A percentile compares a stretch with the other conserved stretches of the same genome.
Conservation (phyloP, 2,888 invertebrate species). For the Philopedon plagiatum region DNA sequence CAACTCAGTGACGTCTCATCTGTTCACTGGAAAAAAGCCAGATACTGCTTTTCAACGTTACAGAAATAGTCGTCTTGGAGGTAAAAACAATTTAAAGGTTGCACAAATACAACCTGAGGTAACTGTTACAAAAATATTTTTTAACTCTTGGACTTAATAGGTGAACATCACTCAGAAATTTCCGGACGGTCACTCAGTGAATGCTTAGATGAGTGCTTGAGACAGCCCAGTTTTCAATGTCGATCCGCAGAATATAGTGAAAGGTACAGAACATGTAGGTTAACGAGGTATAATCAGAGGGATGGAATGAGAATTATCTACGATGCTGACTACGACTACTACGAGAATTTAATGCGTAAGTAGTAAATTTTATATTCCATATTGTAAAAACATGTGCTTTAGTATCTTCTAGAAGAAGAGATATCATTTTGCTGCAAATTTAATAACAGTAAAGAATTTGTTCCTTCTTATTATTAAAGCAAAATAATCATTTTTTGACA, state of each 20-base stretch:
- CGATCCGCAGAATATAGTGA: slow-evolving; percentile 92
- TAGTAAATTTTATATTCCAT: too few species aligned
- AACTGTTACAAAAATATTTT: slow-evolving; percentile 59
- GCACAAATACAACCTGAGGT: too few species aligned
- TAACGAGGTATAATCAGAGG: slow-evolving; percentile 89
- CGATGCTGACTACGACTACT: slow-evolving; percentile 93
- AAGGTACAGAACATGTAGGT: slow-evolving; percentile 85
- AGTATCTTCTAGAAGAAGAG: too few species aligned
- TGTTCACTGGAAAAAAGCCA: slow-evolving; percentile 84
- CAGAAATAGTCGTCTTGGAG: slow-evolving; percentile 87
- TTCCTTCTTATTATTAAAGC: too few species aligned
- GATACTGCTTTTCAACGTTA: slow-evolving; percentile 92
- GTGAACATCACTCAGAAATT: slow-evolving; percentile 91
- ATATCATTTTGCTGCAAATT: too few species aligned
- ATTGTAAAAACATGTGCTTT: too few species aligned
- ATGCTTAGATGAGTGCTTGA: slow-evolving; percentile 89
- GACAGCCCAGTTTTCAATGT: slow-evolving; percentile 92
- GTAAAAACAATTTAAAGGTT: too few species aligned
- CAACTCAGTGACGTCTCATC: slow-evolving; percentile 87
- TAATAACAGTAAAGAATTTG: too few species aligned
- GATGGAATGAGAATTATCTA: slow-evolving; percentile 91
- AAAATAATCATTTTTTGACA: neutral
- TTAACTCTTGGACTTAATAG: slow-evolving; percentile 60
- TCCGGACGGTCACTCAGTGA: slow-evolving; percentile 88
- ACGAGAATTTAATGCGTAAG: slow-evolving; percentile 94